Evolutionary conservation across 1,140 invertebrate species (phyloP), one percentile per base, ranked within the genome.

Genomic region (Apis mellifera): DNA sequence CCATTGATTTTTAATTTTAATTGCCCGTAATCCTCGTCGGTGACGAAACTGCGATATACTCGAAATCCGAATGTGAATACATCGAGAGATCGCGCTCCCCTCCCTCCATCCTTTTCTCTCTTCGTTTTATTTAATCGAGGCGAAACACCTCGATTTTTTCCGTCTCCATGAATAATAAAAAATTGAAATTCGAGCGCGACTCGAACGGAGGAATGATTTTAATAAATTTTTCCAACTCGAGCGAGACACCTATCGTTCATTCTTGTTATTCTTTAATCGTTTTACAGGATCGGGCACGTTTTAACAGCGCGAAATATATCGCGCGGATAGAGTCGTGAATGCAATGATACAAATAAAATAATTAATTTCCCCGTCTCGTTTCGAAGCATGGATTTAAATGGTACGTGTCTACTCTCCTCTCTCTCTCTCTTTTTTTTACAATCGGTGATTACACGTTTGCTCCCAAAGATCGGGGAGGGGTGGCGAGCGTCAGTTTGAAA

Each of bases 1-100:
- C 21, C 78, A 80, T 86, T 66, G 85, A 84, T 83, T 81, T 75
- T 75, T 81, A 65, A 84, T 84, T 84, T 84, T 84, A 84, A 84
- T 84, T 75, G 64, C 32, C 62, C 26, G 8, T 42, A 7, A 42
- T 3, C 54, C 57, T 70, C 72, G 78, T 81, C 19, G 19, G 23
- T 54, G 19, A 59, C 32, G 54, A 81, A 81, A 68, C n/a, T 32
- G 9, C 60, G 71, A 75, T 81, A 65, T 65, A 66, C 69, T 52
- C 26, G 26, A 74, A 54, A 55, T 50, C 32, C 77, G 54, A n/a
- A 70, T 71, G 77, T 62, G 54, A 54, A 71, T 50, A 65, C 52
- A 65, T 66, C 3, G 2, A 7, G 13, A n/a, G 26, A 68, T 66
- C 52, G 32, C 5, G 32, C 9, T 21, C 12, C 42, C 26, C 19